Base-by-base conservation (phyloP, 2,888 invertebrate genomes). In the Pheosia gnoma region DNA sequence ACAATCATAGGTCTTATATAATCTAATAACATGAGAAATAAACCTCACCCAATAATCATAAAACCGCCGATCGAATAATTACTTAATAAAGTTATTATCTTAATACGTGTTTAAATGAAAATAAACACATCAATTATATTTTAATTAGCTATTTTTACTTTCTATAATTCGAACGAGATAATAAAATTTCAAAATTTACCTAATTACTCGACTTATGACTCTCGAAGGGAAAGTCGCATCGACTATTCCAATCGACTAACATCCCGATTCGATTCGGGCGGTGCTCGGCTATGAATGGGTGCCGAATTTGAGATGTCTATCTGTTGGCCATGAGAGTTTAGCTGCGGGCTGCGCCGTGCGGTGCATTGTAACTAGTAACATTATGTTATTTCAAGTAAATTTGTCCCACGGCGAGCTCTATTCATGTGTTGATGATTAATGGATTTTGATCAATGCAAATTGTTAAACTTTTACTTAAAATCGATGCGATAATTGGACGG, bases 171-270 rank as follows among this genome's bases (percentile, higher is more conserved):
- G 4, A 53, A 53, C 53, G 11, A 53, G 37, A 37, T 37, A 53
- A 56, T 56, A 41, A 41, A 67, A 70, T 58, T 61, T 70, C 57
- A 68, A 76, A 77, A 73, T 78, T 71, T 68, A 13, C 70, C 70
- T 68, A 74, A 78, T 78, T 74, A 79, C 70, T 68, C 59, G 56
- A 59, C 60, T 68, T 25, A 70, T 68, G 69, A 72, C 68, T 60
- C 45, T 53, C 6, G 56, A 41, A 77, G 83, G 78, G 86, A 86
- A 86, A 86, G 86, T 84, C 77, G 72, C 67, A 68, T 67, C 70
- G 67, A 77, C 67, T 74, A 66, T 68, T 74, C 70, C 75, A 76
- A 77, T 80, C 79, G 81, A 83, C 79, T 63, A 77, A 75, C 77
- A 72, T 72, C 72, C 71, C 79, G 78, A 85, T 86, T 84, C 79